Conservation (phyloP, 2,113 vertebrate genomes). For the Agelaius phoeniceus region DNA sequence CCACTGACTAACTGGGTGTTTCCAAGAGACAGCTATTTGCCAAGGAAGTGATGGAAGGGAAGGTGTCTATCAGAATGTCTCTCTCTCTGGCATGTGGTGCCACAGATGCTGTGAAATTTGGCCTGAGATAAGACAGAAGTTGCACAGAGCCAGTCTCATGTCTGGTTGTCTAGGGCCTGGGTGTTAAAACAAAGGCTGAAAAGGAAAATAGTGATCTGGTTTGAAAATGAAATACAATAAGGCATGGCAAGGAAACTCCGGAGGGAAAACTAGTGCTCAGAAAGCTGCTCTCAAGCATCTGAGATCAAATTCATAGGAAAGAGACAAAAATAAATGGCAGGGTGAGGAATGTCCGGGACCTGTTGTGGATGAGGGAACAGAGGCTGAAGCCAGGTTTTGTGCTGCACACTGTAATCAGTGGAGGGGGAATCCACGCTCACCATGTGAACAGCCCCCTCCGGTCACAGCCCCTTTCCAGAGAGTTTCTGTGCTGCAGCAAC, state of each 20-base stretch:
- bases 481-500: background rate
- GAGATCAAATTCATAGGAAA: background rate
- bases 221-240: background rate
- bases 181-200: constrained; percentile 17
- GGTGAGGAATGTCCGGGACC: rapidly evolving
- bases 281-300: background rate
- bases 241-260: background rate
- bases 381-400: background rate
- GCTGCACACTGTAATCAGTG: background rate
- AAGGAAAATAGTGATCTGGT: constrained; percentile 1
- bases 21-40: constrained; percentile 31
- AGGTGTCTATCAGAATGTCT: background rate
- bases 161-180: background rate
- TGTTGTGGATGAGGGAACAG: background rate
- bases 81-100: background rate
- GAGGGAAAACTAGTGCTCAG: background rate
- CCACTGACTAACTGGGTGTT: constrained; percentile 60
- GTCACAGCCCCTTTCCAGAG: background rate
- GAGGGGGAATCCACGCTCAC: rapidly evolving
- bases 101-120: background rate
- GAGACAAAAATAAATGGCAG: background rate
- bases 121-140: background rate
- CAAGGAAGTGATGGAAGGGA: constrained; percentile 24
- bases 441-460: rapidly evolving
- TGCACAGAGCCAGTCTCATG: background rate